Base-by-base conservation (phyloP, 2,113 vertebrate genomes). In the Semnornis frantzii region DNA sequence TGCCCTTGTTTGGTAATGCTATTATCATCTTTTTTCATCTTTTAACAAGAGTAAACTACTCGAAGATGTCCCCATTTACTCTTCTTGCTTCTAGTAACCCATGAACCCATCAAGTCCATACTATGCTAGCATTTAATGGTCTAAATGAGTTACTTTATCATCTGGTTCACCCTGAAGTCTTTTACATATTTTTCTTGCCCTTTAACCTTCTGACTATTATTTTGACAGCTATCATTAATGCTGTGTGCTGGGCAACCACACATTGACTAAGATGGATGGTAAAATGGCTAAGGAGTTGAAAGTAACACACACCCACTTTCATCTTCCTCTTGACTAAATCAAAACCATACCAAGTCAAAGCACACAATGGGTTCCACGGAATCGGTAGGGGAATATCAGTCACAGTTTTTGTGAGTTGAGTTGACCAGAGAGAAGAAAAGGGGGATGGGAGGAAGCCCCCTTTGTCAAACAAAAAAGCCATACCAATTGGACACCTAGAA, bases 31-130 rank as follows among this genome's bases (percentile, higher is more conserved):
- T 98, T 97, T 96, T 98, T 98, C 97, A 97, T 97, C 97, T 98
- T 96, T 97, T 97, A 98, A 98, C 97, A 98, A 98, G 98, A 98
- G 97, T 97, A 98, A 99, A 98, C 98, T 98, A 98, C 98, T 98
- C 98, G 97, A 98, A 98, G 98, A 98, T 98, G 97, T 98, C 97
- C 96, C 95, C 97, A 98, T 98, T 98, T 98, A 97, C 97, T 98
- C 97, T 97, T 97, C 96, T 97, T 97, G 96, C 96, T 97, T 93
- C 97, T 97, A 97, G 97, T 98, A 97, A 98, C 96, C 97, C 97
- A 97, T 98, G 97, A 97, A 97, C 97, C 96, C 96, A 96, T 94
- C 96, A 97, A 97, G 87, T 50, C 97, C 94, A 92, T 96, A 82
- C 87, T 42, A 95, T 81, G 91, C 78, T 82, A 96, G 94, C 85